These are phyloP conservation scores for Paratilapia polleni DNA, from an alignment of 2,113 vertebrate species.

Conservation along the genomic window DNA sequence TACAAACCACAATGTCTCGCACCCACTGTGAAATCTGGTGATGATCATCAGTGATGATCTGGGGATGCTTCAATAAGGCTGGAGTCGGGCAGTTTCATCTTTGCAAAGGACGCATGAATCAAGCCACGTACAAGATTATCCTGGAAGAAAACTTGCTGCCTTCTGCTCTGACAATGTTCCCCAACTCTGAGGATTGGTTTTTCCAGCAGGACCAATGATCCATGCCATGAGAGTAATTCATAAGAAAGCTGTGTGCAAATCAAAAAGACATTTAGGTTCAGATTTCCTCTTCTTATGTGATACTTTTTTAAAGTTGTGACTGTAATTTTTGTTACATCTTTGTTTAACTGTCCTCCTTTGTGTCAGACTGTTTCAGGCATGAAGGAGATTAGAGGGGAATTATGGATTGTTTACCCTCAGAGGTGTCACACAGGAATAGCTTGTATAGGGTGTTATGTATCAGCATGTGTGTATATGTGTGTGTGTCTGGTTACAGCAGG, in stretches of 20 bases:
- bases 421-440: slow-evolving; percentile 30
- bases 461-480: not conserved
- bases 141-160: too few species aligned
- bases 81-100: too few species aligned
- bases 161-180: too few species aligned
- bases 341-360: not conserved
- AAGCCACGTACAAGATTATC: too few species aligned
- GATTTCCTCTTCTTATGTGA: fast-evolving
- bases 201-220: too few species aligned
- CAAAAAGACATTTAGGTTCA: not conserved
- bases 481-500: slow-evolving; percentile 34
- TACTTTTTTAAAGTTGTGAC: too few species aligned
- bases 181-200: too few species aligned
- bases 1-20: too few species aligned
- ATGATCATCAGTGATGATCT: too few species aligned
- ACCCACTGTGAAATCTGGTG: too few species aligned
- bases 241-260: not conserved
- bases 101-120: too few species aligned
- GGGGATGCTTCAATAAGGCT: too few species aligned
- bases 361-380: not conserved
- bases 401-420: slow-evolving; percentile 18
- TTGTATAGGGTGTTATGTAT: not conserved
- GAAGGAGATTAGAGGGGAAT: slow-evolving; percentile 20
- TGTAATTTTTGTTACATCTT: not conserved
- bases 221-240: fast-evolving